These are phyloP conservation scores for Oeneis ivallda DNA, from an alignment of 2,888 invertebrate species.

Conservation along the genomic window DNA sequence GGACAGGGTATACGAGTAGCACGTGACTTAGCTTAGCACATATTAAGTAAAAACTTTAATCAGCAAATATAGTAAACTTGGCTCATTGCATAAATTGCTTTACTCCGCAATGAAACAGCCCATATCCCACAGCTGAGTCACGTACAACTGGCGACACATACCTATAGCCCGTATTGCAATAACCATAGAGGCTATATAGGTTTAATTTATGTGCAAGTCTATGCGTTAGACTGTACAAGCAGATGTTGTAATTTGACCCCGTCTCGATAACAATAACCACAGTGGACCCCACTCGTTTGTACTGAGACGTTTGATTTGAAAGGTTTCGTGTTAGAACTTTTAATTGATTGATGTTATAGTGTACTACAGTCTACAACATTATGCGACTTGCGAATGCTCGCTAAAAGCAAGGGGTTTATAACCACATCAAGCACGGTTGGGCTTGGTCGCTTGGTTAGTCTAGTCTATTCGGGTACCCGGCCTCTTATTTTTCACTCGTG, in stretches of 20 bases:
- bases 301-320: constrained; percentile 30
- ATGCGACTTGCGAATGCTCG: background rate
- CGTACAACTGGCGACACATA: constrained; percentile 25
- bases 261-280: constrained; percentile 41
- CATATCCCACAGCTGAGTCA: constrained; percentile 34
- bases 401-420: background rate
- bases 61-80: constrained; percentile 35
- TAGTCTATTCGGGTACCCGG: no score
- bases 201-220: constrained; percentile 17
- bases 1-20: background rate
- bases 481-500: no score
- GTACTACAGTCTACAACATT: background rate
- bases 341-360: background rate
- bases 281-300: constrained; percentile 29
- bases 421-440: background rate
- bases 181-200: constrained; percentile 23
- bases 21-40: constrained; percentile 22
- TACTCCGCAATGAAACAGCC: constrained; percentile 35
- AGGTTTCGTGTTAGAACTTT: constrained; percentile 23
- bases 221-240: constrained; percentile 33
- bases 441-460: no score
- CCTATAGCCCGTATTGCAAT: constrained; percentile 18
- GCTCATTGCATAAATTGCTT: constrained; percentile 37
- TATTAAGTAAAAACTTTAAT: constrained; percentile 11
- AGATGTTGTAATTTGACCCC: constrained; percentile 44